Base-by-base conservation (phyloP, 92 coral and sea anemone species). In the Phenganax stokvisi region DNA sequence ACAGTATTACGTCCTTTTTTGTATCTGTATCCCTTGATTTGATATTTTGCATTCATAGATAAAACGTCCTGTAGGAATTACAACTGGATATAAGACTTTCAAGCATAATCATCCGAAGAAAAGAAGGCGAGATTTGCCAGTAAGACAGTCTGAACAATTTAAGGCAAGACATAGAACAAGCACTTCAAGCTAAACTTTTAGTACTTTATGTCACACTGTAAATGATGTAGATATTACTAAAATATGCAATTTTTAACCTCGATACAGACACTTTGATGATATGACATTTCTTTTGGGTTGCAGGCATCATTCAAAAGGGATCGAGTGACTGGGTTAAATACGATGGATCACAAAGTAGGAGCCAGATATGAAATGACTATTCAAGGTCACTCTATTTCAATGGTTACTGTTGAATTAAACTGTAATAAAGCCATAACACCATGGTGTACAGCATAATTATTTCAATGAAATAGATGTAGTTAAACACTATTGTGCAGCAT, bases 241-340 rank as follows among this genome's bases (percentile, higher is more conserved):
- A 17, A 76, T 8, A 57, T 13, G 9, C 57, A 8, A 13, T 54
- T 56, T 56, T 63, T 27, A 15, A 51, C 10, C 47, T 37, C 5
- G 47, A 37, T 37, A 37, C 47, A 37, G 47, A 37, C 5, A 37
- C 47, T 37, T 37, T 37, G 47, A 37, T 37, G 47, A 37, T 37
- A 77, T 12, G 10, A 56, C 10, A 63, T 74, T 60, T 72, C n/a
- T 16, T 77, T 82, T 44, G 47, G 47, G 47, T 37, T 37, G 47
- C 68, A 92, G 99, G 91, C 56, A 11, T 92, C 97, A 12, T 96
- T 96, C 70, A 87, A 84, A 63, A 84, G 97, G 78, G 99, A 96
- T 77, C 89, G 91, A 52, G 82, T 87, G 70, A 93, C 94, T 59
- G 98, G 97, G 10, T 71, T 90, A 11, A 83, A 85, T 74, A 83